Conservation (phyloP, 30 jellyfish, hydroid and myxozoan species). For the Cassiopea xamachana region DNA sequence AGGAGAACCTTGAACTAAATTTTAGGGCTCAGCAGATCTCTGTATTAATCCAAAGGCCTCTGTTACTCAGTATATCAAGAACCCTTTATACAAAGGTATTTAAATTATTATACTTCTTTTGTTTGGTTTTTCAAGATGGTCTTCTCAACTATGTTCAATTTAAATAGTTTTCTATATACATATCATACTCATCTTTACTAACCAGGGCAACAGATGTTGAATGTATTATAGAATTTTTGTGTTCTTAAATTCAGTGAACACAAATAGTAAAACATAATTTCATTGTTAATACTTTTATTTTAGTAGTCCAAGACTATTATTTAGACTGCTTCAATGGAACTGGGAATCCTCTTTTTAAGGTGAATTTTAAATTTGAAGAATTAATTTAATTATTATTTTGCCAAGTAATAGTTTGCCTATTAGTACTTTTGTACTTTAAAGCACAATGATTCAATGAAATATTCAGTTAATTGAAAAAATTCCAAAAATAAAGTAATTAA, state of each 20-base stretch:
- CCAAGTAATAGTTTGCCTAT: no score
- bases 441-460: no score
- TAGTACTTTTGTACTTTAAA: no score
- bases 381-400: no score
- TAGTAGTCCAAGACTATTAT: constrained; percentile 65
- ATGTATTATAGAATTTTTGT: no score
- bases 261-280: no score
- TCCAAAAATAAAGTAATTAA: no score
- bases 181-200: no score
- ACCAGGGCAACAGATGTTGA: no score
- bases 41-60: constrained; percentile 86
- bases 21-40: constrained; percentile 90
- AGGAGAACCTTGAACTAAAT: not conserved
- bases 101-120: not conserved
- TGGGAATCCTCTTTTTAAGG: constrained; percentile 82
- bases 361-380: not conserved
- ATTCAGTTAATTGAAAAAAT: no score
- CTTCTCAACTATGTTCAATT: not conserved
- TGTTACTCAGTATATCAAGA: constrained; percentile 43
- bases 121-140: not conserved
- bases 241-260: no score
- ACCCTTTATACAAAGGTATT: constrained; percentile 81
- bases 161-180: no score
- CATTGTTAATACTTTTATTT: not conserved
- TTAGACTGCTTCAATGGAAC: constrained; percentile 70